Evolutionary conservation across 2,797 vertebrate genomes (phyloP).

Genomic region (Spheniscus humboldti): DNA sequence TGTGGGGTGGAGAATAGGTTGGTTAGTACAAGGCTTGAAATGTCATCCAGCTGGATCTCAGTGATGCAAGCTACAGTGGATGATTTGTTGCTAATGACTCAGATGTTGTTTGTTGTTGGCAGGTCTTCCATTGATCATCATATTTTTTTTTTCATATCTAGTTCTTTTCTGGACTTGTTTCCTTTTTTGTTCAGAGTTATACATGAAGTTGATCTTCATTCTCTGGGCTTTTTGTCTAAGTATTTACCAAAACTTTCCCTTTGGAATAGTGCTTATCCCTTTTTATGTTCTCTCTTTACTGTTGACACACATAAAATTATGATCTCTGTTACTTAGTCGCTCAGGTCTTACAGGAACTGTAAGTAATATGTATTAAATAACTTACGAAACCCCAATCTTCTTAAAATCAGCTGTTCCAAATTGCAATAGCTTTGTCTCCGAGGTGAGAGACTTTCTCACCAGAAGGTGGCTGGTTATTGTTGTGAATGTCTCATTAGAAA

Average conservation of each 20-base stretch:
- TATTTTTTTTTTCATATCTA: not conserved
- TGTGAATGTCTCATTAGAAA: not conserved
- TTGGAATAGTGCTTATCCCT: not conserved
- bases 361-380: not conserved
- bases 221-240: not conserved
- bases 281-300: not conserved
- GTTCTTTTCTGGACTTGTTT: not conserved
- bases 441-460: not conserved
- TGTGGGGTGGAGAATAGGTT: not conserved
- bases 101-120: not conserved
- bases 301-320: not conserved
- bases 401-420: not conserved
- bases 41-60: constrained; percentile 47
- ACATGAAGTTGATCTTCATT: not conserved
- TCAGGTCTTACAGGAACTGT: not conserved
- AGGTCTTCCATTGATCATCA: not conserved
- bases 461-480: not conserved
- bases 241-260: not conserved
- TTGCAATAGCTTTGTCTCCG: not conserved
- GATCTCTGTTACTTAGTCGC: not conserved
- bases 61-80: not conserved
- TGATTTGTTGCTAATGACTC: not conserved
- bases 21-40: constrained; percentile 4
- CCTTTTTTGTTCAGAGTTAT: not conserved
- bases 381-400: not conserved